phyloP scores from a whole-genome alignment of 2,797 vertebrate species.

The Decapterus maruadsi region DNA sequence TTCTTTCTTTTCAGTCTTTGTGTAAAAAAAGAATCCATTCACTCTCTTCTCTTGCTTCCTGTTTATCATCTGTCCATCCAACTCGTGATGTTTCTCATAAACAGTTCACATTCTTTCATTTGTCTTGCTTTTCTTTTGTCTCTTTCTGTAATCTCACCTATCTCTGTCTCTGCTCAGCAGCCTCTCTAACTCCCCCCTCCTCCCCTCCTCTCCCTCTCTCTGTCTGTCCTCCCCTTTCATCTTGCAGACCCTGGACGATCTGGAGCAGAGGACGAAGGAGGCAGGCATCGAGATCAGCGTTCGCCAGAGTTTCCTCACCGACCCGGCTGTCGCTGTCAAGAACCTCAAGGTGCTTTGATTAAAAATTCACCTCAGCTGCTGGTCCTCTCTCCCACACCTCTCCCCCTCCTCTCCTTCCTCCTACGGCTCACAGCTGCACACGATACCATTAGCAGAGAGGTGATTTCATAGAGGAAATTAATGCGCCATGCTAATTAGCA shows the following conservation, averaged over 20 bases:
- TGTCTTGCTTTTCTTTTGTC: conserved; percentile 43
- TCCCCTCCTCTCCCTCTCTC: not conserved
- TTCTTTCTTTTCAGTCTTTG: conserved; percentile 41
- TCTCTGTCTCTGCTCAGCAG: conserved; percentile 43
- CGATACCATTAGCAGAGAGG: conserved; percentile 77
- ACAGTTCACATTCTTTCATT: conserved; percentile 28
- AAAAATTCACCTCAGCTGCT: conserved; percentile 80
- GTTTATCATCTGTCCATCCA: conserved; percentile 36
- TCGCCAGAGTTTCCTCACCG: conserved; percentile 96
- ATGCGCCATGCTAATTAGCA: conserved; percentile 77
- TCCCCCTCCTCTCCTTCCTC: conserved; percentile 18
- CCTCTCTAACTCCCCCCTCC: conserved; percentile 55
- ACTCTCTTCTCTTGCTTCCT: conserved; percentile 14
- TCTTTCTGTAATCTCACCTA: conserved; percentile 50
- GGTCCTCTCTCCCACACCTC: conserved; percentile 1
- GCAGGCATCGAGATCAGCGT: conserved; percentile 97
- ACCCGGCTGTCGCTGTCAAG: conserved; percentile 94
- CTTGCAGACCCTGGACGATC: conserved; percentile 92
- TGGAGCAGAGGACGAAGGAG: conserved; percentile 93
- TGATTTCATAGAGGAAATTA: conserved; percentile 81
- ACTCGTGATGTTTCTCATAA: conserved; percentile 47
- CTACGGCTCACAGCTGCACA: conserved; percentile 68
- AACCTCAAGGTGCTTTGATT: conserved; percentile 94
- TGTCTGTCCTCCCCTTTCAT: conserved; percentile 65
- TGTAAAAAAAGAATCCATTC: conserved; percentile 59